A percentile compares a stretch with the other conserved stretches of the same genome.
These are phyloP conservation scores for Marmota flaviventris DNA, from an alignment of 2,113 vertebrate species.

Conservation along the genomic window DNA sequence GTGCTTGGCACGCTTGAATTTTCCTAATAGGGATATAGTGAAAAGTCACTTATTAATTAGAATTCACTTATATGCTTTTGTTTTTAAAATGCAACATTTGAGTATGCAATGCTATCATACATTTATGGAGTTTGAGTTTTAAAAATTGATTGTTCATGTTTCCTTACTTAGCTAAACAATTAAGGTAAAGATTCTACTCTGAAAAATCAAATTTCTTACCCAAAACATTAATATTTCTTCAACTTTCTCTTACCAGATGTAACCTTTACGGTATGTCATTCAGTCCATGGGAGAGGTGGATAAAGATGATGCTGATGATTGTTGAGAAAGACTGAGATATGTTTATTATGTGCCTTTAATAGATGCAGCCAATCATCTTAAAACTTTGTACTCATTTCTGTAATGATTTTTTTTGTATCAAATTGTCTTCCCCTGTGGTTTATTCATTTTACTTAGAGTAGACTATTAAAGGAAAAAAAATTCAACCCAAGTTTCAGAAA, in stretches of 20 bases:
- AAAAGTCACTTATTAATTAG: slow-evolving; percentile 64
- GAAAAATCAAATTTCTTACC: neutral
- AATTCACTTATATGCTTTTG: neutral
- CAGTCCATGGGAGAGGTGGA: neutral
- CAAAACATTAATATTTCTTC: neutral
- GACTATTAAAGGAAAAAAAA: slow-evolving; percentile 23
- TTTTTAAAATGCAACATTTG: neutral
- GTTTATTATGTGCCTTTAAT: neutral
- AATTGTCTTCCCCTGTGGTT: neutral
- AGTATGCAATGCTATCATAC: neutral
- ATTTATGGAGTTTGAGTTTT: neutral
- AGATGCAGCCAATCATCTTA: neutral
- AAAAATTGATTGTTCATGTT: slow-evolving; percentile 28
- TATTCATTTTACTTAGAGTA: neutral
- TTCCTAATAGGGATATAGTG: neutral
- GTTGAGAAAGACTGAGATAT: neutral
- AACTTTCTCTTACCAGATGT: neutral
- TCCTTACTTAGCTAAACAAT: slow-evolving; percentile 17
- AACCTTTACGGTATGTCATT: neutral
- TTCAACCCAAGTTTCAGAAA: neutral
- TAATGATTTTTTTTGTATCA: neutral
- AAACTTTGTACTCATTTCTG: neutral
- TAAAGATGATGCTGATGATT: neutral
- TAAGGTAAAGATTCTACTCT: neutral
- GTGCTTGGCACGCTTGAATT: slow-evolving; percentile 10